phyloP scores from a whole-genome alignment of 64 coral and sea anemone genomes.

The Dendronephthya gigantea region DNA sequence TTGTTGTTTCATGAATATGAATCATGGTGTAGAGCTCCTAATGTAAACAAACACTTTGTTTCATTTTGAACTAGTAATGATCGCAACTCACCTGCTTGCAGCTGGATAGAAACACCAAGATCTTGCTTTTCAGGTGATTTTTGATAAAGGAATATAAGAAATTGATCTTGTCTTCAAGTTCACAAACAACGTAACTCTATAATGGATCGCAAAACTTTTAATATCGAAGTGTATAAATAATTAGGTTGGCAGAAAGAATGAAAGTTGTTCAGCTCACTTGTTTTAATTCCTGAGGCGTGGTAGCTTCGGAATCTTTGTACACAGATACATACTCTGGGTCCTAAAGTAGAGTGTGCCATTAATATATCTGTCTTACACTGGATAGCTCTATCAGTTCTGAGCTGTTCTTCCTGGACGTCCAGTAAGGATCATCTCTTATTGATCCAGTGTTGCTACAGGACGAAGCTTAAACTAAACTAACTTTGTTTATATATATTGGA shows the following conservation, averaged over 20 bases:
- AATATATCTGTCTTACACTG: no score
- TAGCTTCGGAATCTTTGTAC: constrained; percentile 76
- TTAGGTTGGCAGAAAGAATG: background rate
- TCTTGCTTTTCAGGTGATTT: constrained; percentile 90
- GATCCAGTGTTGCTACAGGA: no score
- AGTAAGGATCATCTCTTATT: no score
- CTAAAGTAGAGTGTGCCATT: constrained; percentile 16
- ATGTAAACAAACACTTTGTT: no score
- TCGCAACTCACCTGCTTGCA: constrained; percentile 97
- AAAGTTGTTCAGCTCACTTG: constrained; percentile 44
- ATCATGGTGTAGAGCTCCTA: no score
- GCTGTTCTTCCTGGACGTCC: no score
- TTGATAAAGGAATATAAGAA: constrained; percentile 87
- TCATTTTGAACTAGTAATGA: background rate
- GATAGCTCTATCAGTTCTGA: no score
- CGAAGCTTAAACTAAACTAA: no score
- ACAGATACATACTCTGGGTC: constrained; percentile 91
- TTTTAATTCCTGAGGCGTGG: constrained; percentile 62
- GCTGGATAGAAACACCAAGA: constrained; percentile 80
- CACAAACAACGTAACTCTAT: constrained; percentile 91
- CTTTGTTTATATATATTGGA: no score
- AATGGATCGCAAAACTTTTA: no score
- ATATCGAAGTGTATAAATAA: no score
- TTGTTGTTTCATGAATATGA: no score
- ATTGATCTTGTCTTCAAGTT: constrained; percentile 74